A percentile compares a stretch with the other conserved stretches of the same genome.
These are phyloP conservation scores for Neoarius graeffei DNA, from an alignment of 2,113 vertebrate genomes.

Conservation along the genomic window DNA sequence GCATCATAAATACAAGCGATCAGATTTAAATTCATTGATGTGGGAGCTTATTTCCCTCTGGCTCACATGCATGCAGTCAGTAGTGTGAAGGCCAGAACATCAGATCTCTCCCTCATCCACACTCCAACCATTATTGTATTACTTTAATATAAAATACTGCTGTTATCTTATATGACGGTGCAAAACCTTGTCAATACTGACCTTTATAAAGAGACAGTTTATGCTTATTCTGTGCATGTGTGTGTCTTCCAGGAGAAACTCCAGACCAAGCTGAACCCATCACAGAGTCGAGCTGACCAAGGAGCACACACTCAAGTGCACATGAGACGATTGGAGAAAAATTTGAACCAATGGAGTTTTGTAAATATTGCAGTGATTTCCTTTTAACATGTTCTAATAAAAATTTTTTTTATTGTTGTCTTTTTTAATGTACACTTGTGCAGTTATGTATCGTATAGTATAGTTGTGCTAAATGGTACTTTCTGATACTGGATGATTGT, in stretches of 20 bases:
- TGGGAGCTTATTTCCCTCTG: no score
- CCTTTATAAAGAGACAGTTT: no score
- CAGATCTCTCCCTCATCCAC: background rate
- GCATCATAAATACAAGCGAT: background rate
- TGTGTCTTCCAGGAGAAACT: conserved; percentile 26
- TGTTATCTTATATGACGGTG: background rate
- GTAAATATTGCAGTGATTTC: background rate
- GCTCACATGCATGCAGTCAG: background rate
- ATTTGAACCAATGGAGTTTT: background rate
- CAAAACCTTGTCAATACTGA: background rate
- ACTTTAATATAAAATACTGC: background rate
- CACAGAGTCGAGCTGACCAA: conserved; percentile 35
- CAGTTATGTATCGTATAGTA: background rate
- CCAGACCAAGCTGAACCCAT: conserved; percentile 16
- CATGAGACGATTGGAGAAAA: background rate
- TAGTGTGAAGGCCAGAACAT: background rate
- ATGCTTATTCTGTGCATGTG: background rate
- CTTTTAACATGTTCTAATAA: background rate
- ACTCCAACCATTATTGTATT: background rate
- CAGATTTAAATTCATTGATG: background rate
- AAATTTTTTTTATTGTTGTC: background rate
- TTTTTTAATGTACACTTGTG: background rate
- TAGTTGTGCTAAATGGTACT: background rate
- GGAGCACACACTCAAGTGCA: background rate
- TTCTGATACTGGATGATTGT: background rate